Base-by-base conservation (phyloP, 2,797 vertebrate genomes). In the Myripristis jacobus region DNA sequence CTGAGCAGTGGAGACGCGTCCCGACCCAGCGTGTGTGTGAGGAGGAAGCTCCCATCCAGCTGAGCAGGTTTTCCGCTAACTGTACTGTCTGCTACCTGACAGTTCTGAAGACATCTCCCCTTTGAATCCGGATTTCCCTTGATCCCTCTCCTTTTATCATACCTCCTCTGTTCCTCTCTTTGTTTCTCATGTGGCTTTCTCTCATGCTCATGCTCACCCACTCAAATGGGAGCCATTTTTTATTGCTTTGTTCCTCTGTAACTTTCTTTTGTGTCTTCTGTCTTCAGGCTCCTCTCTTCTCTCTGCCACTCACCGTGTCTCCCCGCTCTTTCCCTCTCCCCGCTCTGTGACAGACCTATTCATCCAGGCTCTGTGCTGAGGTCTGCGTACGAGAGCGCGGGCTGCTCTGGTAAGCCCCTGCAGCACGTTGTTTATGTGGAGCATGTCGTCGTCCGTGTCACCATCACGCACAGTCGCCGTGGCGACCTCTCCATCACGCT, bases 401-500 rank as follows among this genome's bases (percentile, higher is more conserved):
- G 97, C 68, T 98, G 97, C 88, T 92, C 94, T 0, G 80, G 89
- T 73, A 85, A 95, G 73, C 89, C 91, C 72, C 94, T 84, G 76
- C 94, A 94, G 78, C 95, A 92, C 1, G 95, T 98, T 73, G 94
- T 90, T 77, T 97, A 96, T 86, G 90, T 97, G 88, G 97, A 99
- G 80, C 97, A 99, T 0, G 95, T 98, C 0, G 85, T 97, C 1
- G 94, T 96, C 22, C 95, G 94, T 19, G 92, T 96, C 70, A 95
- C 95, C 87, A 94, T 98, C 85, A 91, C 92, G 68, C 97, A 97
- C 73, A 85, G 95, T 72, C 93, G 91, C 48, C 96, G 97, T 31
- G 97, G 97, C 79, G 96, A 98, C 91, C 93, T 99, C 90, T 96
- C 96, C 85, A 94, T 99, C 83, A 94, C 94, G 46, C 91, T 98